Evolutionary conservation across 92 coral and sea anemone species (phyloP).

Genomic region (Paragorgia papillata): DNA sequence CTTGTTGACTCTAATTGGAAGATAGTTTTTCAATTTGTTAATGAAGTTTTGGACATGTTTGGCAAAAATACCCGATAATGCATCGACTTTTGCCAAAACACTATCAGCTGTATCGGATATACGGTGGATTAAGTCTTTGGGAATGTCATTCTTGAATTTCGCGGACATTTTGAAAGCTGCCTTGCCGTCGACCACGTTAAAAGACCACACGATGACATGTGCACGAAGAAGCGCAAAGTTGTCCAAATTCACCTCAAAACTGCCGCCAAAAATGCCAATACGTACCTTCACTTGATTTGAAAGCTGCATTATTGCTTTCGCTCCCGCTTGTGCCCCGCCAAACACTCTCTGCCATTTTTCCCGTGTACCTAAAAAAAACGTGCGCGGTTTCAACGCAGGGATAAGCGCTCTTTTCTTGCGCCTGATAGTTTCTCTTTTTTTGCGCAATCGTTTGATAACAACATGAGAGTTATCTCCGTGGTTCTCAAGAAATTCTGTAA

Average conservation of each 20-base stretch:
- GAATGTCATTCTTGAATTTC: slow-evolving; percentile 92
- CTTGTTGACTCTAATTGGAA: slow-evolving; percentile 69
- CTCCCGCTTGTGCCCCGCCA: slow-evolving; percentile 81
- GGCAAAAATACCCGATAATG: slow-evolving; percentile 72
- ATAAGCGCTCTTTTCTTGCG: slow-evolving; percentile 79
- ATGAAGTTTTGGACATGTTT: slow-evolving; percentile 69
- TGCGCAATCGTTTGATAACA: slow-evolving; percentile 54
- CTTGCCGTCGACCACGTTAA: slow-evolving; percentile 72
- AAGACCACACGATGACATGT: slow-evolving; percentile 66
- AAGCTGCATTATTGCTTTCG: slow-evolving; percentile 76
- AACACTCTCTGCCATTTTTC: slow-evolving; percentile 63
- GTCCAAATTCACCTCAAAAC: slow-evolving; percentile 77
- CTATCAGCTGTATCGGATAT: slow-evolving; percentile 86
- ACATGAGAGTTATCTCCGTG: slow-evolving; percentile 65
- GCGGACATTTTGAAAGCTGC: slow-evolving; percentile 94
- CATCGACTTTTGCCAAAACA: slow-evolving; percentile 65
- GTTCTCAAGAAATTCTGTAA: slow-evolving; percentile 70
- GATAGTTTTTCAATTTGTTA: slow-evolving; percentile 60
- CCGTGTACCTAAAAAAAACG: slow-evolving; percentile 65
- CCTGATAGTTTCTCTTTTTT: slow-evolving; percentile 47
- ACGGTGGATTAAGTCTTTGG: slow-evolving; percentile 86
- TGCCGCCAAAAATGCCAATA: slow-evolving; percentile 93
- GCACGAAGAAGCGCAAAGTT: slow-evolving; percentile 71
- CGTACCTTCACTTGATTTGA: slow-evolving; percentile 70
- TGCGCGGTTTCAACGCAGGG: slow-evolving; percentile 76